Base-by-base conservation (phyloP, 2,113 vertebrate genomes). In the Eretmodus cyanostictus region DNA sequence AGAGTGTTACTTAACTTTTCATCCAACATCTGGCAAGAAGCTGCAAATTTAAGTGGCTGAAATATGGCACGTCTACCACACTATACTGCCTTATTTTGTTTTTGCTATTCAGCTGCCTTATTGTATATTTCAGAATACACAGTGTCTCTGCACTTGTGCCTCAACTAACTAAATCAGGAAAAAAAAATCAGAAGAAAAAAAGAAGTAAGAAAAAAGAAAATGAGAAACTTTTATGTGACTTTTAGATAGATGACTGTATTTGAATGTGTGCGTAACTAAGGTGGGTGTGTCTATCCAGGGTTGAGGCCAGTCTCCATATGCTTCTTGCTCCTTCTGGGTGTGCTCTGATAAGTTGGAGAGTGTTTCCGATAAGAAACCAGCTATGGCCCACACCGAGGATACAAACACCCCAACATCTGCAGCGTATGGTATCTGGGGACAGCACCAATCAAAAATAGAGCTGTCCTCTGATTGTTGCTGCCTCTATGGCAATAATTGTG, bases 321-420 rank as follows among this genome's bases (percentile, higher is more conserved):
- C 49, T 82, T 40, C 59, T 54, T 38, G 57, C 83, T 89, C 81
- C 42, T 71, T 86, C 91, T 94, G 93, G 84, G 90, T 89, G 88
- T 81, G 45, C 40, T 38, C 14, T 91, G 96, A 97, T 96, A 96
- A 96, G 93, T 85, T 59, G 22, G 49, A 9, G 80, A 24, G 73
- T 80, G 29, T 82, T 83, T 13, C 66, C 80, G 95, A 96, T 96
- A 97, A 94, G 81, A 78, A 76, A 24, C 42, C n/a, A 29, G 63
- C 54, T 8, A 11, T 81, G 85, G 89, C 79, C 83, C 59, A 90
- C 81, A 55, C 55, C 17, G 4, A 59, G 78, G 47, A 59, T 31
- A 85, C 59, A 94, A 90, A 93, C 86, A 91, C 82, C 19, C 80
- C 40, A 82, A 53, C 86, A 89, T 82, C 86, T 71, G 36, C n/a